Evolutionary conservation across 2,113 vertebrate species (phyloP).

Genomic region (Megaceryle maxima): DNA sequence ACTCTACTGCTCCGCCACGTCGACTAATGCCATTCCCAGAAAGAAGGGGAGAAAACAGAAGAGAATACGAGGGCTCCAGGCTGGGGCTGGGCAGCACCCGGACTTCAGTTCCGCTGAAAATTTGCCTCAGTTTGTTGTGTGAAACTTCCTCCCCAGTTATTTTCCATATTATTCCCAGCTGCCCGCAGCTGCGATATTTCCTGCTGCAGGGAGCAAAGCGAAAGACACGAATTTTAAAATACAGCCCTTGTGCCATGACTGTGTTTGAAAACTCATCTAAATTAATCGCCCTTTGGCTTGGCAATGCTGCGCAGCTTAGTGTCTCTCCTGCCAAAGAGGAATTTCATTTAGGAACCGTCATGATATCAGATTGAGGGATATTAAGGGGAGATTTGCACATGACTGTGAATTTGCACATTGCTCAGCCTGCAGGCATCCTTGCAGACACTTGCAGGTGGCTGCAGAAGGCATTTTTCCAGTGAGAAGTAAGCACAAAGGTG

Average conservation of each 20-base stretch:
- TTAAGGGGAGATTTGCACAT: neutral
- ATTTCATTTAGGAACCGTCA: neutral
- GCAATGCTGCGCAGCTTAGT: neutral
- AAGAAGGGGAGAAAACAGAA: neutral
- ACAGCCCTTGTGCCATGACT: fast-evolving
- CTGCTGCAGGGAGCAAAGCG: fast-evolving
- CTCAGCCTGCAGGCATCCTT: neutral
- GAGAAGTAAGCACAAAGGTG: slow-evolving; percentile 32
- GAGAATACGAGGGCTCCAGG: neutral
- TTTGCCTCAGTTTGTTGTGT: neutral
- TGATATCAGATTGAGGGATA: neutral
- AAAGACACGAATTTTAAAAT: neutral
- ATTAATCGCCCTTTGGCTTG: neutral
- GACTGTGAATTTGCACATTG: neutral
- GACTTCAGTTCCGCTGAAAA: neutral
- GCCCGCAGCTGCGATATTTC: fast-evolving
- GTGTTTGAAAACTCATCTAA: neutral
- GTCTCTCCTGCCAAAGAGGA: neutral
- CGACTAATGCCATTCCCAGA: neutral
- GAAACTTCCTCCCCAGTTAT: neutral
- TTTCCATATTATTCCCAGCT: neutral
- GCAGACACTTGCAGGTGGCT: neutral
- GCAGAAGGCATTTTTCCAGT: neutral
- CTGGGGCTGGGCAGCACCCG: fast-evolving
- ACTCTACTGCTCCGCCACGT: neutral